These are phyloP conservation scores for Sebastes baramenuke DNA, from an alignment of 2,797 vertebrate genomes.

Conservation along the genomic window DNA sequence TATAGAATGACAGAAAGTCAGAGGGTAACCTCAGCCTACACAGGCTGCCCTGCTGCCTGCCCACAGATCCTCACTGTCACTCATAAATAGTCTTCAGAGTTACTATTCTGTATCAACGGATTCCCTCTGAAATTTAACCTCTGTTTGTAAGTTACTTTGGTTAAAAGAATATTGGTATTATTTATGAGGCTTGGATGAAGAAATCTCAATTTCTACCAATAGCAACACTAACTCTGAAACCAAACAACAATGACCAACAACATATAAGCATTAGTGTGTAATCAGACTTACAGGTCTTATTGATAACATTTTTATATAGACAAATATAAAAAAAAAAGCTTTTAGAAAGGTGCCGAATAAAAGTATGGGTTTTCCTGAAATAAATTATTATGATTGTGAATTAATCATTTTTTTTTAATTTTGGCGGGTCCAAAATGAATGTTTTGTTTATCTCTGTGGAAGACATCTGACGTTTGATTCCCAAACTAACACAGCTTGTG, in stretches of 20 bases:
- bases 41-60: not conserved
- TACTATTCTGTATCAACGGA: not conserved
- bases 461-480: too few species aligned
- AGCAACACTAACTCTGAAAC: not conserved
- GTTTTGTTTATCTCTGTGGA: too few species aligned
- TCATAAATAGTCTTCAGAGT: constrained; percentile 6
- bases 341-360: too few species aligned
- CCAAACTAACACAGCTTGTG: too few species aligned
- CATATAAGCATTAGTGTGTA: not conserved
- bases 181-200: not conserved
- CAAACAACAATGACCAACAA: not conserved
- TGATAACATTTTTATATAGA: too few species aligned
- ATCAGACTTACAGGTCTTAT: not conserved
- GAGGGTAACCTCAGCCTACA: constrained; percentile 41
- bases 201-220: not conserved
- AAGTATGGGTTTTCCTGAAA: not conserved
- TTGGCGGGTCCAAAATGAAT: too few species aligned
- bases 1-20: constrained; percentile 37
- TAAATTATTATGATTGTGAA: too few species aligned
- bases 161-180: not conserved
- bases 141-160: not conserved
- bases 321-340: too few species aligned
- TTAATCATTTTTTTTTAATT: too few species aligned
- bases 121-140: not conserved
- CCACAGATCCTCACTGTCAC: constrained; percentile 13